Conservation (phyloP, 2,113 vertebrate genomes). For the Sclerurus mexicanus region DNA sequence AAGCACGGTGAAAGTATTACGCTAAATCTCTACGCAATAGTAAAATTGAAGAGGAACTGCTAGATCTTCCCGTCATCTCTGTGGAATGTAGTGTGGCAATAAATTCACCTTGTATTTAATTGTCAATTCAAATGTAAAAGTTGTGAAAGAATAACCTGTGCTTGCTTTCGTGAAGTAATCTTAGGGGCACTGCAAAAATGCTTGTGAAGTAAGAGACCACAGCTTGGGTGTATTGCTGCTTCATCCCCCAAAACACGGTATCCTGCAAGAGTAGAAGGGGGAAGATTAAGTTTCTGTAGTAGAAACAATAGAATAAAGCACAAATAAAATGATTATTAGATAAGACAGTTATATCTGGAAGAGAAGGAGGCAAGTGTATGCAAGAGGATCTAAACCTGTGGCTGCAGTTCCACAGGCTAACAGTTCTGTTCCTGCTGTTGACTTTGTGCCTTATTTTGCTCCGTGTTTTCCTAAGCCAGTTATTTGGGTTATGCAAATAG, state of each 20-base stretch:
- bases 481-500: neutral
- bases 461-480: neutral
- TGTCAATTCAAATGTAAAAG: neutral
- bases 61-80: neutral
- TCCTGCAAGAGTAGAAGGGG: neutral
- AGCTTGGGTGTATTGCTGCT: neutral
- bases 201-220: neutral
- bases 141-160: neutral
- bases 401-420: neutral
- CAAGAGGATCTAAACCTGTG: neutral
- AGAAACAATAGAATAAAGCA: neutral
- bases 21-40: neutral
- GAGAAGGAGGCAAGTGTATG: neutral
- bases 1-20: neutral
- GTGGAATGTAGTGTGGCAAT: neutral
- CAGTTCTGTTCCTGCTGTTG: neutral
- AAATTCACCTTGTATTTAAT: neutral
- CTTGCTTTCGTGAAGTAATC: neutral
- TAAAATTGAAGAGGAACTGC: neutral
- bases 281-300: neutral
- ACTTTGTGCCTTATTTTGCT: neutral
- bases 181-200: neutral
- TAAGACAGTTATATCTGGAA: neutral
- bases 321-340: neutral
- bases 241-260: neutral